phyloP scores from a whole-genome alignment of 2,113 vertebrate species.

The Calyptommatus sinebrachiatus region DNA sequence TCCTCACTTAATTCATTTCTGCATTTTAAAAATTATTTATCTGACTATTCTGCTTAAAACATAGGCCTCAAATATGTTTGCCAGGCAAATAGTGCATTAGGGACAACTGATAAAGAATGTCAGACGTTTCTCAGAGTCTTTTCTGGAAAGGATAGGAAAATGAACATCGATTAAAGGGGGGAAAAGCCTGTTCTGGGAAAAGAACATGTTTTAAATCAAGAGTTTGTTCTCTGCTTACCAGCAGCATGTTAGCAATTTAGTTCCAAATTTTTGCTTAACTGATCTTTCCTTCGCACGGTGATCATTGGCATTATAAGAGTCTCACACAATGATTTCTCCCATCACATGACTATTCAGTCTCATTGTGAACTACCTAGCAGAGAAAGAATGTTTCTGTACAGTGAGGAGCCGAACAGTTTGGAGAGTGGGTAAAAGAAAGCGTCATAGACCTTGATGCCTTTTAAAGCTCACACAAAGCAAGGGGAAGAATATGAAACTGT shows the following conservation, averaged over 20 bases:
- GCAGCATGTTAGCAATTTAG: slow-evolving; percentile 13
- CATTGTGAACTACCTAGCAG: slow-evolving; percentile 19
- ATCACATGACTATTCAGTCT: slow-evolving; percentile 21
- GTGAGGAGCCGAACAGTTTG: slow-evolving; percentile 23
- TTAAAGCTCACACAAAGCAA: neutral
- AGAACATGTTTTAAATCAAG: slow-evolving; percentile 21
- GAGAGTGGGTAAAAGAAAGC: neutral
- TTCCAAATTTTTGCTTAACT: slow-evolving; percentile 19
- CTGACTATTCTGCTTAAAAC: neutral
- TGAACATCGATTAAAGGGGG: neutral
- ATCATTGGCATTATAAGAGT: slow-evolving; percentile 15
- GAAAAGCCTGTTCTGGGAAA: slow-evolving; percentile 2
- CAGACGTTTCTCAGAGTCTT: slow-evolving; percentile 2
- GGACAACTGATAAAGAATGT: neutral
- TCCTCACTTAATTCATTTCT: neutral
- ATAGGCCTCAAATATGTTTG: neutral
- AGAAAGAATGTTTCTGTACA: slow-evolving; percentile 25
- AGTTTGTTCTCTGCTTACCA: slow-evolving; percentile 7
- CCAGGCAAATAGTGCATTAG: neutral
- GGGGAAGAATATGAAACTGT: neutral
- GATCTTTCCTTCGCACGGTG: slow-evolving; percentile 4
- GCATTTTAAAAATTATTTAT: neutral
- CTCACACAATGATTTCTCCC: slow-evolving; percentile 16
- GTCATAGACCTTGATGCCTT: neutral
- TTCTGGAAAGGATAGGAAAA: neutral